Evolutionary conservation across 2,797 vertebrate species (phyloP), one percentile per base, ranked within the genome.

Genomic region (Pygocentrus nattereri): DNA sequence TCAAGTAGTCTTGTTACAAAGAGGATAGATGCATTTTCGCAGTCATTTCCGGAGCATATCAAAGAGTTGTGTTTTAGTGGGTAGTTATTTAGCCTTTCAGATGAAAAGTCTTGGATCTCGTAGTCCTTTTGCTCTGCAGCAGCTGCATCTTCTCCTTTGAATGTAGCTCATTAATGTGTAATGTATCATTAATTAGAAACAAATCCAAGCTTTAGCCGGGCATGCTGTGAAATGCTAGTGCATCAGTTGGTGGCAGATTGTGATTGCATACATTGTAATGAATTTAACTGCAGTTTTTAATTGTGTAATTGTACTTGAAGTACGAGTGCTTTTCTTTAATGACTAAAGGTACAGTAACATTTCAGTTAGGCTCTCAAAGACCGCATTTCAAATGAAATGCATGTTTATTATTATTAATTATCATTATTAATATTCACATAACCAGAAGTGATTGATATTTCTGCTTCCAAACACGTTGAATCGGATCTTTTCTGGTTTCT

Each of bases 201-300:
- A 88, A 83, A 87, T 88, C 68, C 7, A 74, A 87, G 78, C 85
- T 88, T 59, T 84, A 84, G 84, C 86, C 85, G 73, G 86, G 74
- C 84, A 84, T 54, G 78, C 82, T 88, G 77, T 82, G 86, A 86
- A 88, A 88, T 89, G 86, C 86, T 89, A 86, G 89, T 86, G 87
- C 85, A 75, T 84, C 86, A 78, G 71, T 84, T 74, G 49, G 72
- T 76, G 84, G 88, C 87, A 82, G 85, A 68, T 56, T 87, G 81
- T 79, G 62, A 88, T 90, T 82, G 80, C 31, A 81, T 79, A 82
- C 80, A 69, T 59, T 82, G 83, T 71, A 85, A 86, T 80, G 82
- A 82, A 74, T 86, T 87, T 89, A 85, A 92, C 90, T 84, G 79
- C 89, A 81, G 74, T 85, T 89, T 86, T 76, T 44, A 80, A 89